These are phyloP conservation scores for Sebastes hopkinsi DNA, from an alignment of 2,797 vertebrate genomes.

Conservation along the genomic window DNA sequence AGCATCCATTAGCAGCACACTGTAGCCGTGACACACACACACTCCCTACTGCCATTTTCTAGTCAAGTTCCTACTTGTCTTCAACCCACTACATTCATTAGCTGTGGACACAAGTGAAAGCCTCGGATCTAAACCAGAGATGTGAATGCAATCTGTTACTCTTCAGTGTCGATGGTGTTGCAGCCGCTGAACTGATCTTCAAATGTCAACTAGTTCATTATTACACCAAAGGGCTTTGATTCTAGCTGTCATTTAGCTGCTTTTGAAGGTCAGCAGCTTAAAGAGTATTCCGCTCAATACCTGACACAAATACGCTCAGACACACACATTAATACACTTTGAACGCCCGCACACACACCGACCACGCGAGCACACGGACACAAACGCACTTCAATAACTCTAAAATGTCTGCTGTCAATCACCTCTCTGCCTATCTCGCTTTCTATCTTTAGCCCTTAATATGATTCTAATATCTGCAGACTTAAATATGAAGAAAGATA, in stretches of 20 bases:
- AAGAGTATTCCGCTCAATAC: conserved; percentile 58
- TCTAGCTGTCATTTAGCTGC: conserved; percentile 59
- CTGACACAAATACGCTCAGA: conserved; percentile 23
- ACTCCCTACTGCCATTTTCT: background rate
- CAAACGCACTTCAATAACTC: conserved; percentile 41
- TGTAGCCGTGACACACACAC: background rate
- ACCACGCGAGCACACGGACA: background rate
- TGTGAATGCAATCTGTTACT: conserved; percentile 26
- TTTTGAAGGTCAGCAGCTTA: conserved; percentile 70
- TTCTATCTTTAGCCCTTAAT: conserved; percentile 36
- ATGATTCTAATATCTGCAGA: conserved; percentile 41
- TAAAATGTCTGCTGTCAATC: conserved; percentile 60
- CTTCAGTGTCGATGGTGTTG: conserved; percentile 40
- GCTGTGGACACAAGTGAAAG: background rate
- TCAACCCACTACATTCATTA: background rate
- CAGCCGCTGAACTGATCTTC: conserved; percentile 55
- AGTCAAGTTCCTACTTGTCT: background rate
- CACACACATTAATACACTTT: background rate
- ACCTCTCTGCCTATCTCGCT: background rate
- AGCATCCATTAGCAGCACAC: background rate
- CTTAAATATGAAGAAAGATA: conserved; percentile 23
- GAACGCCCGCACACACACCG: background rate
- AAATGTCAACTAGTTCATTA: conserved; percentile 76
- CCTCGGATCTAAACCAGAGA: background rate
- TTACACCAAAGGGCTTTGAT: conserved; percentile 50